phyloP scores from a whole-genome alignment of 2,888 invertebrate species.

The Drosophila mercatorum region DNA sequence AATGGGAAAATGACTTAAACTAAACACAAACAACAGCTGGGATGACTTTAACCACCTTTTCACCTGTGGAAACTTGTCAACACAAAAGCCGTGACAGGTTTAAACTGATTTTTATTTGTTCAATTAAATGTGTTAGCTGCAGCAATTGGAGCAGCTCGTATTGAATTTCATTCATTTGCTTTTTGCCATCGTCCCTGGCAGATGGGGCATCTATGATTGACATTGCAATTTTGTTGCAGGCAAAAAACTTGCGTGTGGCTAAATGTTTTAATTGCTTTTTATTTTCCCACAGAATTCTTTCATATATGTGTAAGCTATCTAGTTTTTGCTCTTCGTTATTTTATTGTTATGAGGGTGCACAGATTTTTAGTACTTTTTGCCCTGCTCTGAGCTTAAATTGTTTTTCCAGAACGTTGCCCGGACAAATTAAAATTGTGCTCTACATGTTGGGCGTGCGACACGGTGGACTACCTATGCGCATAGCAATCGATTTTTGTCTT shows the following conservation, averaged over 20 bases:
- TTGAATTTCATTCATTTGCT: neutral
- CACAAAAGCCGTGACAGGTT: slow-evolving; percentile 14
- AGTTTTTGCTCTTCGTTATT: slow-evolving; percentile 13
- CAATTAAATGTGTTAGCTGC: slow-evolving; percentile 44
- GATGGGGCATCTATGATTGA: slow-evolving; percentile 31
- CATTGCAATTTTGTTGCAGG: slow-evolving; percentile 52
- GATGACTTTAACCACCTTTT: slow-evolving; percentile 1
- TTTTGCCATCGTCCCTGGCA: slow-evolving; percentile 5
- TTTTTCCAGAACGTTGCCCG: slow-evolving; percentile 30
- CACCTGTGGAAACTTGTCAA: slow-evolving; percentile 8
- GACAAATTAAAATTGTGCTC: slow-evolving; percentile 51
- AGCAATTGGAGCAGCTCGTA: slow-evolving; percentile 49
- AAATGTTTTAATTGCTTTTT: slow-evolving; percentile 16
- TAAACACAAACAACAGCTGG: slow-evolving; percentile 7
- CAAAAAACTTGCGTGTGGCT: slow-evolving; percentile 31
- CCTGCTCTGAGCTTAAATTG: slow-evolving; percentile 32
- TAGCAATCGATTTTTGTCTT: slow-evolving; percentile 20
- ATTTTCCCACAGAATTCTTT: slow-evolving; percentile 41
- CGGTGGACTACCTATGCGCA: neutral
- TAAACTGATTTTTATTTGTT: slow-evolving; percentile 43
- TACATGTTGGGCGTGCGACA: slow-evolving; percentile 38
- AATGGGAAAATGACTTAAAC: neutral
- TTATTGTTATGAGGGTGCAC: slow-evolving; percentile 26
- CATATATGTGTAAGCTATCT: slow-evolving; percentile 15
- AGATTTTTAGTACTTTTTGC: slow-evolving; percentile 17